Base-by-base conservation (phyloP, 2,113 vertebrate genomes). In the Ammodramus savannarum region DNA sequence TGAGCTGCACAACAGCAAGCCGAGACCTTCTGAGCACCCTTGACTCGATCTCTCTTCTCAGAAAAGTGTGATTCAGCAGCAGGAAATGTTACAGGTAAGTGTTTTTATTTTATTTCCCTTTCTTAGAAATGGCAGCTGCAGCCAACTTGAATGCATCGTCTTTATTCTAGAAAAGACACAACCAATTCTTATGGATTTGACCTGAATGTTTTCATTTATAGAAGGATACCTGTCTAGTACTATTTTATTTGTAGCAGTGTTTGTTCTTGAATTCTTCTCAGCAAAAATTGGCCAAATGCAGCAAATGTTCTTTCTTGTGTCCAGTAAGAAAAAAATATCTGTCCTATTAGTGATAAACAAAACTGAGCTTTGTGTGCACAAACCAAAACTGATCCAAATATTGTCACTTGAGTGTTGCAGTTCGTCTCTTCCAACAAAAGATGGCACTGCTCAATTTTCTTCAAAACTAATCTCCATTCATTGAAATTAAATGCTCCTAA, bases 401-500 rank as follows among this genome's bases (percentile, higher is more conserved):
- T 7, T 31, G 54, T 15, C 38, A 7, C 59, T 14, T 36, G 43
- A 67, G 67, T 52, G 65, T 2, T 96, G 96, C 73, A 96, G 82
- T 96, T 88, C 22, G 55, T 52, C 48, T 86, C 36, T 90, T 72
- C 39, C 72, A 92, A 58, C 96, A 89, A 95, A 93, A 97, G 96
- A 95, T 97, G 95, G 96, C 96, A 96, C 90, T 92, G 93, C 90
- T 95, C 66, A 34, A 89, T 96, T 94, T 95, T 80, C 78, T 88
- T 94, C 91, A 55, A 32, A 91, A 48, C 18, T 16, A 8, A 41
- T 27, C 59, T n/a, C 69, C 57, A 51, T 76, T 69, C 57, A 17
- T 20, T 69, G 67, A 76, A 69, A 87, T 73, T 7, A 82, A 58
- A 68, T 14, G n/a, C 34, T 76, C 6, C 54, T 43, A 10, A 68